Evolutionary conservation across 2,888 invertebrate genomes (phyloP).

Genomic region (Folsomia manolachei): DNA sequence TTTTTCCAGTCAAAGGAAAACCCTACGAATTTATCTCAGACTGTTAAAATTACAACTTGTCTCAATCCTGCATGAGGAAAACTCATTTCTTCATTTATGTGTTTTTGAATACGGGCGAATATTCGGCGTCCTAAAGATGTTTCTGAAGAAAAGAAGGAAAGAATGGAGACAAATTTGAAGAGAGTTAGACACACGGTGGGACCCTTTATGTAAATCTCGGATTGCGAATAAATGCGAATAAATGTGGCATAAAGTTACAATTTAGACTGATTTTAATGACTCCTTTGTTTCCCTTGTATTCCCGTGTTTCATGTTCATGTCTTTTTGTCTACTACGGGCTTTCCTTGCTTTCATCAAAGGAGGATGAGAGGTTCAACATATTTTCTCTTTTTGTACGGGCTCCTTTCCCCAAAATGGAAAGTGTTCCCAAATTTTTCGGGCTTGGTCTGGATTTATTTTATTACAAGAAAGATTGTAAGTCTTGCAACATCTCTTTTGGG

Average conservation of each 20-base stretch:
- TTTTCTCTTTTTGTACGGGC: too few relatives aligned
- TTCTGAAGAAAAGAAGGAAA: neutral
- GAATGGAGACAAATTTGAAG: neutral
- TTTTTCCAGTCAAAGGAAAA: neutral
- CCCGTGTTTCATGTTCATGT: neutral
- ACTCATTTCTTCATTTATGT: neutral
- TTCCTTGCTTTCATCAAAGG: neutral
- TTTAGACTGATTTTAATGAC: neutral
- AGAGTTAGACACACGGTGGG: neutral
- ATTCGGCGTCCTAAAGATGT: too few relatives aligned
- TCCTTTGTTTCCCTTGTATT: neutral
- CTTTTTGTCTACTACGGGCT: neutral
- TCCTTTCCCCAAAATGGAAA: neutral
- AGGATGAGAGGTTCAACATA: too few relatives aligned
- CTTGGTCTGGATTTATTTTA: neutral
- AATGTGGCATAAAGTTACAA: neutral
- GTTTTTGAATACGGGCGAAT: neutral
- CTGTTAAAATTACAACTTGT: neutral
- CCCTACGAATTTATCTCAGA: neutral
- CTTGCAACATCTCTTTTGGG: too few relatives aligned
- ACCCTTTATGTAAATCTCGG: neutral
- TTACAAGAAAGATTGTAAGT: too few relatives aligned
- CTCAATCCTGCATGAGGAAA: neutral
- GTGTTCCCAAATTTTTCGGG: neutral
- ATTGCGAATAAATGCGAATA: too few relatives aligned